Conservation (phyloP, 1,140 invertebrate species). For the Aphis gossypii region DNA sequence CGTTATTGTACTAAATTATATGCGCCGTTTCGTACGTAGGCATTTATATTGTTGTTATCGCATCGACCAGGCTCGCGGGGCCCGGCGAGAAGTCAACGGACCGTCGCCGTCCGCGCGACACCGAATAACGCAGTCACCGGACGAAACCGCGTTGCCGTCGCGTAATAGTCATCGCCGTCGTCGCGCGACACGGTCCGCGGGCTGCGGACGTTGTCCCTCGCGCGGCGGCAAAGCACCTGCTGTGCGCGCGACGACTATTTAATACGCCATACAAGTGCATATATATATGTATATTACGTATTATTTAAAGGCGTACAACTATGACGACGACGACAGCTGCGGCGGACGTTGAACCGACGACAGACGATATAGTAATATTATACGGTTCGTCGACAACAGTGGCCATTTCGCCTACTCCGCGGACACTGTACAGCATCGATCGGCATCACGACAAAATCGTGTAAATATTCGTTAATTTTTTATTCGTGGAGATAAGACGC, state of each 20-base stretch:
- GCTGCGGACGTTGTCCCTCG: slow-evolving; percentile 48
- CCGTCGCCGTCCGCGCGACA: slow-evolving; percentile 19
- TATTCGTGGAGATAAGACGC: too few species aligned
- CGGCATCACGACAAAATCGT: neutral
- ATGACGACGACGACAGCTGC: slow-evolving; percentile 28
- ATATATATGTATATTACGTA: neutral
- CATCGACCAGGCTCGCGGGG: neutral
- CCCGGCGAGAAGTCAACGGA: slow-evolving; percentile 7
- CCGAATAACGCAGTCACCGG: slow-evolving; percentile 34
- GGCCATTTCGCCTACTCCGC: neutral
- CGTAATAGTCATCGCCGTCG: neutral
- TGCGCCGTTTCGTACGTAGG: neutral
- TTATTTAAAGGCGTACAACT: neutral
- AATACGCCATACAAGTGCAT: neutral
- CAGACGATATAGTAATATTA: neutral
- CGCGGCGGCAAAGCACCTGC: slow-evolving; percentile 29
- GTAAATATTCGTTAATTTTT: neutral
- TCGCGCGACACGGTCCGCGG: slow-evolving; percentile 42
- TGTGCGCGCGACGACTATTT: neutral
- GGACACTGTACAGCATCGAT: neutral
- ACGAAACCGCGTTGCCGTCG: slow-evolving; percentile 17
- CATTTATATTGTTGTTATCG: neutral
- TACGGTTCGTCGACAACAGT: neutral
- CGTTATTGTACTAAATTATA: neutral
- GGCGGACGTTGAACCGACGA: slow-evolving; percentile 39